A percentile compares a stretch with the other conserved stretches of the same genome.
phyloP scores from a whole-genome alignment of 2,888 invertebrate genomes.

The Pristionchus japonicus region DNA sequence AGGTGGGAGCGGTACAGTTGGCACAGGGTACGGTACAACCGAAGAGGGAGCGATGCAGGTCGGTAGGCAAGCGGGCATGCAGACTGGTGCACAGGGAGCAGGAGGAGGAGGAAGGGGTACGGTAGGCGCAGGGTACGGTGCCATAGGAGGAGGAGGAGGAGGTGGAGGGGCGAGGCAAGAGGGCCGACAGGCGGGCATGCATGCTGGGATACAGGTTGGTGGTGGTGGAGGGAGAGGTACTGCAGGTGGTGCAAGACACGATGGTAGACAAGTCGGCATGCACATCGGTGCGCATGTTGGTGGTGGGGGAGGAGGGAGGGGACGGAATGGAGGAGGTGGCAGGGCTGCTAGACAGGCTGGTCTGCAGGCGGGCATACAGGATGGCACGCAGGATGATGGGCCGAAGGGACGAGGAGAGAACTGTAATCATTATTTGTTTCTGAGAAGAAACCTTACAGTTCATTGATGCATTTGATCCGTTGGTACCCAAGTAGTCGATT shows the following conservation, averaged over 20 bases:
- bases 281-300: not conserved
- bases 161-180: not conserved
- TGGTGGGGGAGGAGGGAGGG: not conserved
- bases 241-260: no score
- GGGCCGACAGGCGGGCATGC: slow-evolving; percentile 7
- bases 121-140: not conserved
- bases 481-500: not conserved
- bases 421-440: no score
- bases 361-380: not conserved
- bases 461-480: not conserved
- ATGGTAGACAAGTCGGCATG: no score
- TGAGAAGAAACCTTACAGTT: no score
- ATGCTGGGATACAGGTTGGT: not conserved
- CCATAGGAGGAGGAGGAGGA: not conserved
- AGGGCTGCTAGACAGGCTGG: not conserved
- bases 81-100: not conserved
- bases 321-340: not conserved
- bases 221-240: not conserved
- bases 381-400: slow-evolving; percentile 13
- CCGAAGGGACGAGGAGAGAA: slow-evolving; percentile 11
- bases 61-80: slow-evolving; percentile 6
- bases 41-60: not conserved
- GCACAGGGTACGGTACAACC: not conserved
- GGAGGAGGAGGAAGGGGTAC: slow-evolving; percentile 11
- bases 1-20: not conserved